Conservation (phyloP, 2,797 vertebrate species). For the Meriones psammophilus region DNA sequence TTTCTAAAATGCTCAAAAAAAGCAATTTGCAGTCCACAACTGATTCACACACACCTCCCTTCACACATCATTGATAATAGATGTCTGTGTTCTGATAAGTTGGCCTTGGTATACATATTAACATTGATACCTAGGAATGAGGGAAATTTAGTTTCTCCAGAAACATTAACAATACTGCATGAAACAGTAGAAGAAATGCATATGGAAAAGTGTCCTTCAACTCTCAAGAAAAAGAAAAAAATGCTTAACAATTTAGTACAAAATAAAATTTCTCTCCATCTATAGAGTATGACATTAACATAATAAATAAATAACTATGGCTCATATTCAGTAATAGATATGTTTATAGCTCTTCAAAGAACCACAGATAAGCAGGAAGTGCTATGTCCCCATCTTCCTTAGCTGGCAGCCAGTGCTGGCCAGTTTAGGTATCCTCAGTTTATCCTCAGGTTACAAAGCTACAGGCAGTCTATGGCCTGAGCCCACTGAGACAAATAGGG, state of each 20-base stretch:
- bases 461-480: neutral
- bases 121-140: neutral
- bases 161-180: neutral
- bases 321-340: neutral
- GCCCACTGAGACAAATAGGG: neutral
- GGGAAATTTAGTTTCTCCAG: neutral
- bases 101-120: neutral
- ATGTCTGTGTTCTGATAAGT: neutral
- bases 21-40: too few species aligned
- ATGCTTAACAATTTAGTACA: neutral
- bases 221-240: neutral
- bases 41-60: too few species aligned
- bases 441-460: neutral
- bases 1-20: neutral
- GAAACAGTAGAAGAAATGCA: neutral
- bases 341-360: neutral
- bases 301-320: neutral
- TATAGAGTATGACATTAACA: neutral
- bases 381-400: neutral
- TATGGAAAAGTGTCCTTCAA: neutral
- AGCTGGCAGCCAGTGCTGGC: neutral
- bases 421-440: neutral
- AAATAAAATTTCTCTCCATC: neutral
- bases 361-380: neutral
- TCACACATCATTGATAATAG: neutral